Base-by-base conservation (phyloP, 2,797 vertebrate genomes). In the Oreortyx pictus region DNA sequence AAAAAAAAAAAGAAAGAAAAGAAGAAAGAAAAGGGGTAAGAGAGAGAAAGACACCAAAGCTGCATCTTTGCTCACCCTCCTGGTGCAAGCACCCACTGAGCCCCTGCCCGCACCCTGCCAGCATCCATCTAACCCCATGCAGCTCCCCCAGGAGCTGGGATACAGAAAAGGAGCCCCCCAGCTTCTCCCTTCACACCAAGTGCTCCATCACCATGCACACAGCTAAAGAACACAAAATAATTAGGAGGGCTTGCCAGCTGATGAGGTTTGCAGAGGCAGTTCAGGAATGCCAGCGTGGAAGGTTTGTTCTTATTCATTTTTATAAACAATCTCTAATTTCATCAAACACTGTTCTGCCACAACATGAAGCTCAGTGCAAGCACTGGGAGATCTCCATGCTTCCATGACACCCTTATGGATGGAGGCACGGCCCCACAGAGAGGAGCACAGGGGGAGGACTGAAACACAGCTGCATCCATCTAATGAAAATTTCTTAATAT, bases 171-270 rank as follows among this genome's bases (percentile, higher is more conserved):
- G 31, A 54, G 29, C 29, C 52, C 52, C 17, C 29, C 52, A 54
- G 52, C 29, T 31, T 31, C 6, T 1, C 52, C 18, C 29, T 54
- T 18, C 29, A 4, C 7, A 2, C 59, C 18, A n/a, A n/a, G 2
- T 2, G 20, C 2, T 29, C 11, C 2, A 20, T 29, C 7, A 15
- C 29, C 23, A 2, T 1, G 14, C 4, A 4, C 3, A 3, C 2
- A 3, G 37, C 27, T 23, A 73, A 52, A 29, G 68, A 72, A 6
- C 7, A 16, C n/a, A 16, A 19, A 61, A 35, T 4, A 60, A 46
- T 3, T 5, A 25, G 39, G 61, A 14, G 57, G 65, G 43, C 60
- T 76, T 14, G 35, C 6, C 66, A 31, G 80, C 65, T 62, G 75
- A 4, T 1, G 5, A 41, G 60, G 46, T 43, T n/a, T 25, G 35